Evolutionary conservation across 1,140 invertebrate genomes (phyloP).

Genomic region (Coptotermes formosanus): DNA sequence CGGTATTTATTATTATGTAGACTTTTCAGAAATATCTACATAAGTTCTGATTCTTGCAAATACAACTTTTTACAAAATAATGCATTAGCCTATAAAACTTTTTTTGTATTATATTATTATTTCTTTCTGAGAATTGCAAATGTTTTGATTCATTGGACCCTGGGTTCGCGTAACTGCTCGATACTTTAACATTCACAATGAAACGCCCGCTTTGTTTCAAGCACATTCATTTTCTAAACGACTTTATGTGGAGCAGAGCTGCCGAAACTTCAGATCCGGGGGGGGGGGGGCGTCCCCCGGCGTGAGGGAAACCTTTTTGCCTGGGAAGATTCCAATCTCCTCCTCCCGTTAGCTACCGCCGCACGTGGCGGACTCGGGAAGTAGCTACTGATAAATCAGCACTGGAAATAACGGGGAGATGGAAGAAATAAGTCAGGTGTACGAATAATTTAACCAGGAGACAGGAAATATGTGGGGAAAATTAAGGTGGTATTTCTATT

Average conservation of each 20-base stretch:
- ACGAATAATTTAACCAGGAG: neutral
- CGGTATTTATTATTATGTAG: too few species aligned
- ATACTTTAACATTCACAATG: neutral
- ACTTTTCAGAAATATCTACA: too few species aligned
- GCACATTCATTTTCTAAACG: neutral
- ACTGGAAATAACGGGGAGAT: neutral
- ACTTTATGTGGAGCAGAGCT: neutral
- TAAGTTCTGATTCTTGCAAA: too few species aligned
- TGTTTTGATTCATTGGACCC: neutral
- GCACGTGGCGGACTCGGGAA: neutral
- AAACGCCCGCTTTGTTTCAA: neutral
- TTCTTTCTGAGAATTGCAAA: neutral
- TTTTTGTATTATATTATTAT: neutral
- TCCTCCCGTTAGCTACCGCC: neutral
- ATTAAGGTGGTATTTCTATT: neutral
- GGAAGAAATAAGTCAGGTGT: neutral
- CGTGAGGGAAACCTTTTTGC: slow-evolving; percentile 17
- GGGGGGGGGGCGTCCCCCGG: neutral
- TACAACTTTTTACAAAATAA: neutral
- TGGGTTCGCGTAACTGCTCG: neutral
- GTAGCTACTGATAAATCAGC: neutral
- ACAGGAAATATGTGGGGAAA: neutral
- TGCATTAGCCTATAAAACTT: neutral
- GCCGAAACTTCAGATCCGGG: neutral
- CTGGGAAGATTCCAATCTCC: neutral